A percentile compares a stretch with the other conserved stretches of the same genome.
These are phyloP conservation scores for Idris sp. DNA, from an alignment of 1,140 invertebrate genomes.

Conservation along the genomic window DNA sequence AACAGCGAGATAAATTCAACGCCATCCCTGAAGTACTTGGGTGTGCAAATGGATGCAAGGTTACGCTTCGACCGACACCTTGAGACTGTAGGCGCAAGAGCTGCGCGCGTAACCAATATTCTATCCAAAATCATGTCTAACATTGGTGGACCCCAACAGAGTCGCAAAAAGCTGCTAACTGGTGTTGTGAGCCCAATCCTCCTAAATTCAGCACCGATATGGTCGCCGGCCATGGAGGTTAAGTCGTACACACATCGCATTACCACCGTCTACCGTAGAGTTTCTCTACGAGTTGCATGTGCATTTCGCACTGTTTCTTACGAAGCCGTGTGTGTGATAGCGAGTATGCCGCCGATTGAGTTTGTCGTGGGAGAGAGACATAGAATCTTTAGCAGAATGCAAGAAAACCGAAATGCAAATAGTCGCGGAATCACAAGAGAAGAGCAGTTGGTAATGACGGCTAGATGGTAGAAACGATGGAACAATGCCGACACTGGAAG, in stretches of 20 bases:
- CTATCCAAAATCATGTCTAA: conserved; percentile 28
- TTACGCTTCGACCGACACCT: background rate
- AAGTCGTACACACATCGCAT: conserved; percentile 1
- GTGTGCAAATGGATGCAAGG: too few species aligned
- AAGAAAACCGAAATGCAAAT: too few species aligned
- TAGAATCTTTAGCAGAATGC: too few species aligned
- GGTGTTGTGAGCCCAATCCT: conserved; percentile 4
- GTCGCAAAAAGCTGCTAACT: background rate
- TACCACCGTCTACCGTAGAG: conserved; percentile 7
- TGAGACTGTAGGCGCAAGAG: background rate
- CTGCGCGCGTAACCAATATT: too few species aligned
- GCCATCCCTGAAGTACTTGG: background rate
- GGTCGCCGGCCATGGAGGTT: conserved; percentile 11
- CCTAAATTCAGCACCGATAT: conserved; percentile 18
- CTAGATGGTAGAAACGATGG: too few species aligned
- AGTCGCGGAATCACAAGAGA: too few species aligned
- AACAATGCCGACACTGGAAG: too few species aligned
- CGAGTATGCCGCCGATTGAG: conserved; percentile 50
- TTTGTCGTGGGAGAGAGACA: too few species aligned
- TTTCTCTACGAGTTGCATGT: too few species aligned
- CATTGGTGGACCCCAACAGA: conserved; percentile 6
- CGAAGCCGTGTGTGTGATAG: conserved; percentile 45
- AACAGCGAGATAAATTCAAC: background rate
- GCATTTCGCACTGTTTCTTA: conserved; percentile 43
- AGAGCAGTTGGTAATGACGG: too few species aligned